Base-by-base conservation (phyloP, 2,888 invertebrate genomes). In the Periphyllus acericola region DNA sequence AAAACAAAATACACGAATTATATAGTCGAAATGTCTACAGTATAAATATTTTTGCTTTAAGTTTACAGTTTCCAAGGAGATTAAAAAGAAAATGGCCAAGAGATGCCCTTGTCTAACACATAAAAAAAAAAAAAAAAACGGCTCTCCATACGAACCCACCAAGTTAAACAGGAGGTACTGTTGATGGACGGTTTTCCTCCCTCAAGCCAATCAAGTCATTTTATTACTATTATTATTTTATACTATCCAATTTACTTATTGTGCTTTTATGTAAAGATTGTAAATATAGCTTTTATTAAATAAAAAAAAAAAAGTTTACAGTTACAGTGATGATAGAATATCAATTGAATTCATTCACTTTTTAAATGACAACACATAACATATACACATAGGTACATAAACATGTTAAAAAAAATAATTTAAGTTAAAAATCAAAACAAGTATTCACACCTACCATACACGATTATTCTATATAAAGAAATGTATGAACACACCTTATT, bases 361-460 rank as follows among this genome's bases (percentile, higher is more conserved):
- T 46, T 46, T 46, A 46, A 46, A 46, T 46, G 14, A 14, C 46
- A 46, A 46, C 46, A 46, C 11, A 46, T 14, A 46, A 68, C 40
- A 21, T 19, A 6, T 29, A 81, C 40, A 81, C 68, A 81, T 3
- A 71, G 17, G 25, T 11, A 52, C 11, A n/a, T 40, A 25, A 40
- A 25, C 36, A 21, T 36, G 25, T 46, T 75, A 25, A 40, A 75
- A 75, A 74, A 74, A 25, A 9, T 11, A 40, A 82, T 19, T 71
- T 2, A 1, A n/a, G 66, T 66, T n/a, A 66, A 25, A 46, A 82
- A 82, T 52, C 71, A 81, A 46, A 68, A 82, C 82, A 46, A 46
- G 46, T 25, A 71, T 68, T 21, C 68, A 81, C 71, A 82, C 82
- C 71, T 11, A 82, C 46, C 11, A 19, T 36, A 55, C 19, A 80